phyloP scores from a whole-genome alignment of 1,140 invertebrate genomes.

The Amyelois transitella region DNA sequence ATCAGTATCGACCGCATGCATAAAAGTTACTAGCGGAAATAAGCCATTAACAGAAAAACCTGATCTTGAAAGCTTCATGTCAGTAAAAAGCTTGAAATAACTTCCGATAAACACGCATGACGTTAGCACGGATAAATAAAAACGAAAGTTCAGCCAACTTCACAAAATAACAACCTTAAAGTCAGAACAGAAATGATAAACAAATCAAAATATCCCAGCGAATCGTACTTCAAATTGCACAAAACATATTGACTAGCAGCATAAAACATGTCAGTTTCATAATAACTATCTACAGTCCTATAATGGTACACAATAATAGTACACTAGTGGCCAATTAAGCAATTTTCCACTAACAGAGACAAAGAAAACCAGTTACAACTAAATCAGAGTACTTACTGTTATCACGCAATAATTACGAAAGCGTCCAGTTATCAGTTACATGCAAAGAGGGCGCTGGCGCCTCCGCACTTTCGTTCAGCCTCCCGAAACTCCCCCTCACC shows the following conservation, averaged over 20 bases:
- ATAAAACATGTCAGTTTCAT: not conserved
- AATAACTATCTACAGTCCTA: not conserved
- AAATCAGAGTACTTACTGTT: constrained; percentile 61
- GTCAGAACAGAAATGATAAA: too few relatives aligned
- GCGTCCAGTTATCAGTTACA: constrained; percentile 44
- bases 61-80: not conserved
- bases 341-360: constrained; percentile 9
- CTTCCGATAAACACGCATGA: not conserved
- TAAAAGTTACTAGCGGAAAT: not conserved
- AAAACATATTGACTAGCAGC: not conserved
- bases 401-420: constrained; percentile 61
- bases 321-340: not conserved
- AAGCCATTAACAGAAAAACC: not conserved
- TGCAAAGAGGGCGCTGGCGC: constrained; percentile 37
- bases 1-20: not conserved
- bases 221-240: not conserved
- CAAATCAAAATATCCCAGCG: not conserved
- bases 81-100: not conserved
- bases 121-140: not conserved
- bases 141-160: too few relatives aligned
- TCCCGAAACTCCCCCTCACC: constrained; percentile 43
- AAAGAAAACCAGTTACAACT: constrained; percentile 26
- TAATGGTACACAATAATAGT: not conserved
- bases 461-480: constrained; percentile 33
- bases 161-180: not conserved